Base-by-base conservation (phyloP, 2,797 vertebrate species). In the Neostethus bicornis region DNA sequence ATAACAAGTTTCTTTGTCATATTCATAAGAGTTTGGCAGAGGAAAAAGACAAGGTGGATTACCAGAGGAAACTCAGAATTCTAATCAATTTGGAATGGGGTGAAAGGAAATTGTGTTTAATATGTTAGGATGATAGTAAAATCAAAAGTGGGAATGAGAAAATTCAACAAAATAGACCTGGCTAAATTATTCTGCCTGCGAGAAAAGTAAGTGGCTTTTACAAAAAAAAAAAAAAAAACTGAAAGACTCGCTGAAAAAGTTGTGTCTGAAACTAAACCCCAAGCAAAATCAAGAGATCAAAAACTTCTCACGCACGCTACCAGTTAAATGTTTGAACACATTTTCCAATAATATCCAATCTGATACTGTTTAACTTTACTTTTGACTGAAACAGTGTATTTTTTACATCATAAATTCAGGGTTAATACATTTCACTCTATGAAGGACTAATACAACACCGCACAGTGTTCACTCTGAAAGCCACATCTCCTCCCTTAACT, bases 401-500 rank as follows among this genome's bases (percentile, higher is more conserved):
- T 42, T 66, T 59, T 49, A 44, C 74, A 59, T 75, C 37, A 66
- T 50, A 73, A 66, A 77, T 72, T 73, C 38, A 79, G 77, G 52
- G 81, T 55, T 78, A 79, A 86, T 73, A 59, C 35, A 50, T 67
- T 77, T 62, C 68, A 77, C 67, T 23, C 24, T 4, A 14, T 1
- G 24, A 31, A 34, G 52, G 44, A 23, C 60, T 66, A 70, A 74
- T 71, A 54, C 55, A 62, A 68, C 73, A 78, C 81, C 82, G 75
- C 59, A 78, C 74, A 84, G 41, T 75, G 71, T 81, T 83, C 73
- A 69, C 75, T 80, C 60, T 84, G 66, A 83, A 71, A 73, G 69
- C 73, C 55, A 32, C 82, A 81, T 78, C 73, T 68, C 84, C 88
- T 75, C 74, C 81, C 35, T 87, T 89, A 87, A 90, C 86, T 71